phyloP scores from a whole-genome alignment of 2,113 vertebrate genomes.

The Leuciscus idus region DNA sequence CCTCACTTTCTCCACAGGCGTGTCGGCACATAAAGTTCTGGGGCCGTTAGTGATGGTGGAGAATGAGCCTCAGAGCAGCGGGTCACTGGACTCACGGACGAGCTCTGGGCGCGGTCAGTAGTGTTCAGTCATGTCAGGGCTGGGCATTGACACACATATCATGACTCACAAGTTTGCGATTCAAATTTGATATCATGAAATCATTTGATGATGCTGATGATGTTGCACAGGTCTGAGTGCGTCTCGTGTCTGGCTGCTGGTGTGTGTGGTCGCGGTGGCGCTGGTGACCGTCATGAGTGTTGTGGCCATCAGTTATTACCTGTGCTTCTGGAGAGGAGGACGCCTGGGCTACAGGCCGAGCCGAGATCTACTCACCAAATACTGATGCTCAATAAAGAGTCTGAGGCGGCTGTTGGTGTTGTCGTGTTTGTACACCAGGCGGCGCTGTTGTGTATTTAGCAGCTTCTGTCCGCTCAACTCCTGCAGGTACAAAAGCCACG shows the following conservation, averaged over 20 bases:
- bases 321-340: slow-evolving; percentile 77
- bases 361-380: slow-evolving; percentile 49
- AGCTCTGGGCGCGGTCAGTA: not conserved
- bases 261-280: slow-evolving; percentile 45
- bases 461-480: too few species aligned
- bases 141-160: too few species aligned
- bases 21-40: not conserved
- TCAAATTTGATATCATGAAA: too few species aligned
- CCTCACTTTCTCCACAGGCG: not conserved
- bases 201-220: too few species aligned
- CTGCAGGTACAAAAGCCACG: too few species aligned
- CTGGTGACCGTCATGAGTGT: slow-evolving; percentile 55
- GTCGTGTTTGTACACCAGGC: not conserved
- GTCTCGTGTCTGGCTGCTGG: slow-evolving; percentile 44
- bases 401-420: not conserved
- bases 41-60: slow-evolving; percentile 33
- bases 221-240: not conserved
- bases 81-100: accelerated
- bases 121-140: not conserved
- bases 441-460: not conserved
- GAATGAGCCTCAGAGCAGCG: not conserved
- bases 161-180: too few species aligned
- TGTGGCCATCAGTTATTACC: slow-evolving; percentile 68
- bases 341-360: slow-evolving; percentile 69
- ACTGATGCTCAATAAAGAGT: slow-evolving; percentile 48